Conservation (phyloP, 2,797 vertebrate genomes). For the Psittacula derbiana region DNA sequence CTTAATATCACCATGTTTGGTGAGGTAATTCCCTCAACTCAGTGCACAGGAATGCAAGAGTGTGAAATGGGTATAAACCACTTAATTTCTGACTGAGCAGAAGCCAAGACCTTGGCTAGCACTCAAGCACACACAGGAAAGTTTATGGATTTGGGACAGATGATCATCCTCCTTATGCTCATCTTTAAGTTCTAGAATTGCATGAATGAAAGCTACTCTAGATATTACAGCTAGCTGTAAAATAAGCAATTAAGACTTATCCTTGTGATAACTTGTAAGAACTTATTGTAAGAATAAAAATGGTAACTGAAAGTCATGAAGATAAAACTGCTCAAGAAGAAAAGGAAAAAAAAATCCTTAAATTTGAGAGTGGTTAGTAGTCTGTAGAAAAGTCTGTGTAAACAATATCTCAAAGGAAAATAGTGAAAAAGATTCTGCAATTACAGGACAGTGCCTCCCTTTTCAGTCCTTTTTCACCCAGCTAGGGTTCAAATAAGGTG, state of each 20-base stretch:
- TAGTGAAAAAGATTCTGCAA: background rate
- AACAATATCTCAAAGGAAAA: background rate
- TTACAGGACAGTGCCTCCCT: background rate
- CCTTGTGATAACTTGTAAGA: background rate
- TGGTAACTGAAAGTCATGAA: background rate
- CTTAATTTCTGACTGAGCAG: slow-evolving; percentile 20
- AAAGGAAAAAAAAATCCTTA: background rate
- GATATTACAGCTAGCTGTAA: background rate
- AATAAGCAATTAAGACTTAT: background rate
- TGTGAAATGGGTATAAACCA: slow-evolving; percentile 30
- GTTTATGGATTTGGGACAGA: slow-evolving; percentile 11
- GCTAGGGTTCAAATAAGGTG: background rate
- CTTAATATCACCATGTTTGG: background rate
- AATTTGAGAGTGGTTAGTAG: background rate
- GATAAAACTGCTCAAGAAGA: background rate
- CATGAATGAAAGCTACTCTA: slow-evolving; percentile 3
- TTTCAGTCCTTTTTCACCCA: background rate
- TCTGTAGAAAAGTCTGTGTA: background rate
- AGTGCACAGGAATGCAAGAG: background rate
- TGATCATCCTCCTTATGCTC: background rate
- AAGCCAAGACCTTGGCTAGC: slow-evolving; percentile 34
- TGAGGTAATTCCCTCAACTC: background rate
- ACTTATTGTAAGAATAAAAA: background rate
- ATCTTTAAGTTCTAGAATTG: background rate
- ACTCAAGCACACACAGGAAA: slow-evolving; percentile 9